Percentiles rank a stretch among this genome's conserved stretches.
These are phyloP conservation scores for Xiphophorus birchmanni DNA, from an alignment of 2,797 vertebrate species.

Conservation along the genomic window DNA sequence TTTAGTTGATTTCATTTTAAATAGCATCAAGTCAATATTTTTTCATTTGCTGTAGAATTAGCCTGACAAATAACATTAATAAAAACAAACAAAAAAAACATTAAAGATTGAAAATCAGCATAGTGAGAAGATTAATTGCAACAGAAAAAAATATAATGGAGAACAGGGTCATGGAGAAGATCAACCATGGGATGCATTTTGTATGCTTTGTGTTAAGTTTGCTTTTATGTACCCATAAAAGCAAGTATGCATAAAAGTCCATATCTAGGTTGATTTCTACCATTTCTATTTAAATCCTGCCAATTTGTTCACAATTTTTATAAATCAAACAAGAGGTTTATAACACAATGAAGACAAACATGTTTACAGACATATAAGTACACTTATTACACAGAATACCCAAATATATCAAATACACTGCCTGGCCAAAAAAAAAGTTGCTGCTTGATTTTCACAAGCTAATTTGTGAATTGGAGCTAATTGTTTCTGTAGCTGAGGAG, in stretches of 20 bases:
- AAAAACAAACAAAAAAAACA: constrained; percentile 46
- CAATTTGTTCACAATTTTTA: background rate
- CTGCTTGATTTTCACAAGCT: background rate
- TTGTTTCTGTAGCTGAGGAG: background rate
- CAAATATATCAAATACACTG: constrained; percentile 27
- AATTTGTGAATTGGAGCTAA: background rate
- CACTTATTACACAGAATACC: constrained; percentile 26
- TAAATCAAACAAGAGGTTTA: constrained; percentile 9
- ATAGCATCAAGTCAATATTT: constrained; percentile 63
- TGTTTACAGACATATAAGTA: constrained; percentile 37
- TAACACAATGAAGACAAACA: constrained; percentile 41
- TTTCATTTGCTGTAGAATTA: constrained; percentile 58
- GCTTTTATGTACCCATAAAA: background rate
- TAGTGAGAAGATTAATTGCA: constrained; percentile 27
- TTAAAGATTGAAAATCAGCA: constrained; percentile 34
- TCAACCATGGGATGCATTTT: constrained; percentile 7
- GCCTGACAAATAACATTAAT: constrained; percentile 59
- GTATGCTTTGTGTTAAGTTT: background rate
- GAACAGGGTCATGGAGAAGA: constrained; percentile 41
- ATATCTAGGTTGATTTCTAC: constrained; percentile 17
- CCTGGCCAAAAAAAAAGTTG: no score
- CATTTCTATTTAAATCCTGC: constrained; percentile 24
- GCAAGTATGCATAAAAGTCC: background rate
- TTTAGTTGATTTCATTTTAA: constrained; percentile 61
- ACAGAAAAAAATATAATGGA: constrained; percentile 32